Conservation (phyloP, 2,888 invertebrate genomes). For the Candidula unifasciata region DNA sequence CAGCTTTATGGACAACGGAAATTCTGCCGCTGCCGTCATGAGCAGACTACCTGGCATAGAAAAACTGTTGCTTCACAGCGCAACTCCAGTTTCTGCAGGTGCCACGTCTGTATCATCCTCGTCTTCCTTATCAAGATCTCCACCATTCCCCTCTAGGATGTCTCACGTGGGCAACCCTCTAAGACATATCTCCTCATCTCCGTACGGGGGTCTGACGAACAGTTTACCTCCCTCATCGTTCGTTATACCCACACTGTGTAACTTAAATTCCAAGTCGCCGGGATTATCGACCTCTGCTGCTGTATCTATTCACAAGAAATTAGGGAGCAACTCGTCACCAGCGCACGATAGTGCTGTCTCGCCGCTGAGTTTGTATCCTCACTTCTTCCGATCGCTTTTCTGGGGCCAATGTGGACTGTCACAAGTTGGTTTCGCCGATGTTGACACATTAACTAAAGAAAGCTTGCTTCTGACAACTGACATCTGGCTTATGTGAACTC, state of each 20-base stretch:
- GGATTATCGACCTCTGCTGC: constrained; percentile 17
- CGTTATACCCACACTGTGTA: constrained; percentile 31
- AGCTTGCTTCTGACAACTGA: neutral
- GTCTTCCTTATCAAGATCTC: constrained; percentile 23
- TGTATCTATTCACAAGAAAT: constrained; percentile 37
- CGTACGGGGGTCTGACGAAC: constrained; percentile 14
- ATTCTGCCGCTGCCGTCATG: constrained; percentile 27
- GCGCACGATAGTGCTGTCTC: constrained; percentile 20
- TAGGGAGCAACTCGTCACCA: constrained; percentile 22
- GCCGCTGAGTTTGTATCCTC: constrained; percentile 35
- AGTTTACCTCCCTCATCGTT: constrained; percentile 29
- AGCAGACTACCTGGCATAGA: constrained; percentile 36
- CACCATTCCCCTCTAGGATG: constrained; percentile 1
- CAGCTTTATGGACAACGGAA: constrained; percentile 13
- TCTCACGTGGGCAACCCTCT: neutral
- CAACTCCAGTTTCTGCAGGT: constrained; percentile 21
- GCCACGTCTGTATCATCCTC: constrained; percentile 28
- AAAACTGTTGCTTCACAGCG: constrained; percentile 32
- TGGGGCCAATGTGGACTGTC: constrained; percentile 28
- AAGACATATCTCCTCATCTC: constrained; percentile 21
- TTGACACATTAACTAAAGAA: constrained; percentile 23
- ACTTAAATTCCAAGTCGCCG: constrained; percentile 22
- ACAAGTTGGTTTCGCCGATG: constrained; percentile 43
- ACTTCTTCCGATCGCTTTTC: constrained; percentile 39
- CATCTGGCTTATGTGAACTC: neutral